Evolutionary conservation across 2,888 invertebrate genomes (phyloP), one percentile per base, ranked within the genome.

Genomic region (Drosophila algonquin): DNA sequence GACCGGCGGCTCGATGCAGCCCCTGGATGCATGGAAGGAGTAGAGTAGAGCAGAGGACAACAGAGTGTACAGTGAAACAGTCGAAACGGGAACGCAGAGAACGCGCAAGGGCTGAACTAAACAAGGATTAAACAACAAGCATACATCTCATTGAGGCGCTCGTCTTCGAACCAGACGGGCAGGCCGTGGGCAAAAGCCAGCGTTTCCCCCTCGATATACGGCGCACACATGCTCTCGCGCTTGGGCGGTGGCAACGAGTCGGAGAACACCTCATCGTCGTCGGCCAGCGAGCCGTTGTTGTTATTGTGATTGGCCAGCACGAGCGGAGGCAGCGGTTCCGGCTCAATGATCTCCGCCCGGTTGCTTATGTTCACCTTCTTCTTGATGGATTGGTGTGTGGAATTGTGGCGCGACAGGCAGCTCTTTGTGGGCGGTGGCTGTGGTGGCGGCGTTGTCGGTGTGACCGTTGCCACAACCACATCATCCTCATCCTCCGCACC

Each of bases 201-300:
- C 8, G 88, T 85, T 44, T 89, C 80, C 7, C 81, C 87, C 67
- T 90, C 92, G 54, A 93, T 93, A 81, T 94, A 94, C 0, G 93
- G 92, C 4, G 93, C 93, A 73, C 93, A 93, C 91, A 93, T 92
- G 87, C 93, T 93, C 75, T 93, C 93, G 51, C 93, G 91, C 64
- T 92, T 91, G 57, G 92, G 91, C 12, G 93, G 92, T 40, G 93
- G 92, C 73, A 93, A 84, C 10, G 93, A 93, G 80, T 93, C 93
- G 57, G 93, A 92, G 90, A 95, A 95, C 14, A 95, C 95, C 76
- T 95, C 95, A 86, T 95, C 95, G 81, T 95, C 95, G 72, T 93
- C 93, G 14, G 74, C 87, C 56, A 87, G 57, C 14, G 87, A 87
- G 46, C 69, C 73, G 50, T 79, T 81, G 63, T 76, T 77, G 55